Base-by-base conservation (phyloP, 2,797 vertebrate species). In the Enteromius radiatus region DNA sequence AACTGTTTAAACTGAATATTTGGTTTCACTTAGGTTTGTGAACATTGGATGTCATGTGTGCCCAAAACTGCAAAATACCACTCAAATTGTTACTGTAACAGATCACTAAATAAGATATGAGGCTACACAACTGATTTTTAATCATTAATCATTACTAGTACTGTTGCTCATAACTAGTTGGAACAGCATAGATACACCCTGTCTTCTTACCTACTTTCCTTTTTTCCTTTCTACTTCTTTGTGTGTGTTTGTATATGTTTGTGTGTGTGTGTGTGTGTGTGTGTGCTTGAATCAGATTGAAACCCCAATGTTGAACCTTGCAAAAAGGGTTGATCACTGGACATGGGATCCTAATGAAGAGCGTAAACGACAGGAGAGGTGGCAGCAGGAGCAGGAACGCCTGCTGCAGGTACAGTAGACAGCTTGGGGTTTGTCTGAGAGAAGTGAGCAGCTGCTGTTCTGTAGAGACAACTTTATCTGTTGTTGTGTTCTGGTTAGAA, bases 321-420 rank as follows among this genome's bases (percentile, higher is more conserved):
- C 83, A 93, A 95, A 97, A 94, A 96, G 95, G 93, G 96, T 96
- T 91, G 96, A 96, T 92, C 96, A 96, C 94, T 98, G 98, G 96
- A 95, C 97, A 10, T 99, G 98, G 98, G 97, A 99, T 94, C 98
- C 97, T 33, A 97, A 97, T 92, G 98, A 99, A 86, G 98, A 99
- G 87, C 96, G 98, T 86, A 96, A 94, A 86, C 95, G 97, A 7
- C 97, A 98, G 92, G 97, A 99, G 89, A 96, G 94, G 86, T 99
- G 98, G 98, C 98, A 99, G 64, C 96, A 96, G 84, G 97, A 99
- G 87, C 98, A 99, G 91, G 97, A 99, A 59, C 96, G 96, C 84
- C 89, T 96, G 88, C 97, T 99, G 88, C 97, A 99, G 97, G 98
- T 99, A 95, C 86, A 89, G 74, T 79, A 82, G 84, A 84, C 87